A percentile compares a stretch with the other conserved stretches of the same genome.
These are phyloP conservation scores for Halcyon leucocephala DNA, from an alignment of 2,797 vertebrate species.

Conservation along the genomic window DNA sequence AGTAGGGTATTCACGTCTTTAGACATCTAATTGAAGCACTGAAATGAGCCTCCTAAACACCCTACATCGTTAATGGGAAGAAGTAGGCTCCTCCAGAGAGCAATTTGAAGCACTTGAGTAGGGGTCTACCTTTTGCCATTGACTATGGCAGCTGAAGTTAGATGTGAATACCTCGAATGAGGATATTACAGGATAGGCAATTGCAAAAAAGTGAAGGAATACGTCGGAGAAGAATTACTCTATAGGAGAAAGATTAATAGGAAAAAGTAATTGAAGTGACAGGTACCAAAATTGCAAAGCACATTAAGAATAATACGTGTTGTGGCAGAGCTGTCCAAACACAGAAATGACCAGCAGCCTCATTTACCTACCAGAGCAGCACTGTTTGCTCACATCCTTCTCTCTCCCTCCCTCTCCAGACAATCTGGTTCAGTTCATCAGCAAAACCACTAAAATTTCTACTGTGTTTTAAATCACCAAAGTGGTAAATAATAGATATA, in stretches of 20 bases:
- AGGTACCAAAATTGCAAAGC: neutral
- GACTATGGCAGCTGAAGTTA: neutral
- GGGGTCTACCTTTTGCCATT: neutral
- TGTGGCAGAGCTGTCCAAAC: neutral
- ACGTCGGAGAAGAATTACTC: neutral
- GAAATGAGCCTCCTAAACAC: neutral
- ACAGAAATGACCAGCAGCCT: neutral
- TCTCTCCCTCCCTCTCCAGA: neutral
- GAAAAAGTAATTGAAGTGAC: neutral
- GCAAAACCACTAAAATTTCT: neutral
- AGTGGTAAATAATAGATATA: slow-evolving; percentile 16
- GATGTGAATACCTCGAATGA: neutral
- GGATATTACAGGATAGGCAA: neutral
- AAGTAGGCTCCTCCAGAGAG: neutral
- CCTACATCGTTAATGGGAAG: neutral
- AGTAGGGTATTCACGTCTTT: neutral
- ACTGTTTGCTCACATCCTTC: neutral
- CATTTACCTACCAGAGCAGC: neutral
- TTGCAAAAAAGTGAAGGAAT: neutral
- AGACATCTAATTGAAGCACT: neutral
- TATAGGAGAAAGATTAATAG: neutral
- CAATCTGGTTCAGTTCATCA: neutral
- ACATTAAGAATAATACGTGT: neutral
- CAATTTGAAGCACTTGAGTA: neutral
- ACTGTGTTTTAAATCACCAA: neutral